Percentiles rank a stretch among this genome's conserved stretches.
Evolutionary conservation across 2,113 vertebrate species (phyloP).

Genomic region (Hirundichthys speculiger): DNA sequence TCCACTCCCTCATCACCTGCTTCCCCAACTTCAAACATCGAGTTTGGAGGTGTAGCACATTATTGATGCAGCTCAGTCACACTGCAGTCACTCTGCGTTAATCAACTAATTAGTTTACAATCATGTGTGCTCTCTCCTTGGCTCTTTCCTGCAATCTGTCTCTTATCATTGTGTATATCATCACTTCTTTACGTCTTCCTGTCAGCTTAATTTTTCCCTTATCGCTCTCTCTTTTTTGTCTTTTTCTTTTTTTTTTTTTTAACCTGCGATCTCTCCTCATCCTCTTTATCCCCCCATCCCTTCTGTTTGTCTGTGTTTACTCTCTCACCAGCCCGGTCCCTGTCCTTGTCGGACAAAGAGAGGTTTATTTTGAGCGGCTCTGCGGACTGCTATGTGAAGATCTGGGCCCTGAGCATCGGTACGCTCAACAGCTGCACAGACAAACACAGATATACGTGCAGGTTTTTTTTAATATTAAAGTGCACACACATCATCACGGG

Average conservation of each 20-base stretch:
- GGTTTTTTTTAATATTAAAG: not conserved
- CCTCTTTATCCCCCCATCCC: not conserved
- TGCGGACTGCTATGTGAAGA: slow-evolving; percentile 80
- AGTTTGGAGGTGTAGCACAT: not conserved
- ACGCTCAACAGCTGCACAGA: slow-evolving; percentile 36
- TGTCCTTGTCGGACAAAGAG: slow-evolving; percentile 77
- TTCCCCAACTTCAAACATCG: slow-evolving; percentile 26
- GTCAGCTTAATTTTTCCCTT: slow-evolving; percentile 12
- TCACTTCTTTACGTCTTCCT: slow-evolving; percentile 44
- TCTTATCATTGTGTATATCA: slow-evolving; percentile 36
- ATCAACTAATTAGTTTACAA: slow-evolving; percentile 18
- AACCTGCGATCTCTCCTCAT: no score
- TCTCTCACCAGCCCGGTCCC: slow-evolving; percentile 64
- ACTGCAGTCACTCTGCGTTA: not conserved
- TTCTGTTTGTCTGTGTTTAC: slow-evolving; percentile 34
- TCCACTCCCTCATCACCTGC: slow-evolving; percentile 31
- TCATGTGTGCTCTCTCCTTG: slow-evolving; percentile 6
- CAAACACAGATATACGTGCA: slow-evolving; percentile 8
- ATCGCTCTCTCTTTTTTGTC: slow-evolving; percentile 7
- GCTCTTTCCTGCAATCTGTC: slow-evolving; percentile 5
- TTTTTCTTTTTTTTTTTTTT: not conserved
- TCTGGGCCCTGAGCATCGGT: slow-evolving; percentile 83
- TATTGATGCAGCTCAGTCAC: slow-evolving; percentile 12
- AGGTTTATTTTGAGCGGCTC: slow-evolving; percentile 84
- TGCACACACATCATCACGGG: slow-evolving; percentile 20